Base-by-base conservation (phyloP, 1,140 invertebrate genomes). In the Lerema accius region DNA sequence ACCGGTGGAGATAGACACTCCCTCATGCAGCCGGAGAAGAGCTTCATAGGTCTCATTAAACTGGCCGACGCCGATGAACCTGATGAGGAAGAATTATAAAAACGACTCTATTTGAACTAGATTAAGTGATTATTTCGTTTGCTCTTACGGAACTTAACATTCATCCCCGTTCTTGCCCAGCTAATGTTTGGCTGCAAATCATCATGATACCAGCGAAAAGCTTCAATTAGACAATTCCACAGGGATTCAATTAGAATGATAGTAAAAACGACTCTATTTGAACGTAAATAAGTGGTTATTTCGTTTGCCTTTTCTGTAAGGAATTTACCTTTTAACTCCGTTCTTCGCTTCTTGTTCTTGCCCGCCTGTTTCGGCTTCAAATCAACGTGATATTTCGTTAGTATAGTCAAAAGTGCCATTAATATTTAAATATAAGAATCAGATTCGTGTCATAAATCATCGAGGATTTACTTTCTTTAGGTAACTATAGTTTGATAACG, bases 41-140 rank as follows among this genome's bases (percentile, higher is more conserved):
- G 95, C 69, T 96, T 96, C 89, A 96, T 96, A 75, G 95, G 95
- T 26, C 91, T 96, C 4, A 92, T 96, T 32, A 95, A 95, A 89
- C 83, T 96, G n/a, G 92, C 92, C n/a, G 93, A 94, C 61, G 82
- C 91, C 0, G 86, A 89, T 40, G 79, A 87, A 19, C 84, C 83
- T 1, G 60, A 75, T 7, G n/a, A n/a, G n/a, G 60, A 78, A 28
- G 84, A 89, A 55, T 66, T 84, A 35, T 89, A 82, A 43, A 1
- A 15, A 11, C 17, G 15, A 0, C 19, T 1, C 16, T n/a, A 42
- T 4, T 45, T 7, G 17, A 16, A 9, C 10, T 9, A 19, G 39
- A 19, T 55, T 42, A 19, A 16, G 32, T 51, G 37, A 42, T 45
- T n/a, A 19, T 45, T 42, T 15, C 17, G 17, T 42, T 55, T 40